Evolutionary conservation across 2,797 vertebrate species (phyloP).

Genomic region (Cirrhinus mrigala): DNA sequence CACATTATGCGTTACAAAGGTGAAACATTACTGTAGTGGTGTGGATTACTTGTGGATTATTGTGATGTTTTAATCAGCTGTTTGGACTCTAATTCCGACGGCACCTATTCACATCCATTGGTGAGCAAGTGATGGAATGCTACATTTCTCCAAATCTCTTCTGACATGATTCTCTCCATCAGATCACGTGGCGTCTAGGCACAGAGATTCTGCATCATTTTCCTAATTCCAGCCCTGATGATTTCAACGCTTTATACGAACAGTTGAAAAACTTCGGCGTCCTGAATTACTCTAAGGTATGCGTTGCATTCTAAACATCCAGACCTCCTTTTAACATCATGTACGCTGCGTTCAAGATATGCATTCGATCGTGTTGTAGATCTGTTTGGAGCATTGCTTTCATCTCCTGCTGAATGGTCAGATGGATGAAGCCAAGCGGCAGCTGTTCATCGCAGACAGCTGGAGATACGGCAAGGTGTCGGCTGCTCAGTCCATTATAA

Average conservation of each 20-base stretch:
- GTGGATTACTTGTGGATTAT: neutral
- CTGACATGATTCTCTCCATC: slow-evolving; percentile 1
- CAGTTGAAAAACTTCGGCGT: slow-evolving; percentile 88
- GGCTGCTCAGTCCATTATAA: slow-evolving; percentile 70
- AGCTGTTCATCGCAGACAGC: slow-evolving; percentile 81
- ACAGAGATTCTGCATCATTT: slow-evolving; percentile 89
- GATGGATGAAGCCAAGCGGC: slow-evolving; percentile 82
- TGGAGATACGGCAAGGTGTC: slow-evolving; percentile 87
- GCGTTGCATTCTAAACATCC: neutral
- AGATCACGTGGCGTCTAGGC: slow-evolving; percentile 89
- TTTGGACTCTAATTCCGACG: neutral
- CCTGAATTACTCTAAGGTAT: slow-evolving; percentile 86
- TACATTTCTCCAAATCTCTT: neutral
- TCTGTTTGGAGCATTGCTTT: slow-evolving; percentile 88
- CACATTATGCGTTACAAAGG: no score
- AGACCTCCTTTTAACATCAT: neutral
- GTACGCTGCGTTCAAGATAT: neutral
- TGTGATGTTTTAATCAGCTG: neutral
- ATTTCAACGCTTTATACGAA: slow-evolving; percentile 86
- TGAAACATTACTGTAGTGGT: no score
- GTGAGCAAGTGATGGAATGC: neutral
- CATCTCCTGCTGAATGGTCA: slow-evolving; percentile 84
- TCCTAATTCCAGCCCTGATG: slow-evolving; percentile 79
- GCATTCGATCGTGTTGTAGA: slow-evolving; percentile 70
- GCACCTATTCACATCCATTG: neutral